Evolutionary conservation across 2,888 invertebrate species (phyloP).

Genomic region (Drosophila putrida): DNA sequence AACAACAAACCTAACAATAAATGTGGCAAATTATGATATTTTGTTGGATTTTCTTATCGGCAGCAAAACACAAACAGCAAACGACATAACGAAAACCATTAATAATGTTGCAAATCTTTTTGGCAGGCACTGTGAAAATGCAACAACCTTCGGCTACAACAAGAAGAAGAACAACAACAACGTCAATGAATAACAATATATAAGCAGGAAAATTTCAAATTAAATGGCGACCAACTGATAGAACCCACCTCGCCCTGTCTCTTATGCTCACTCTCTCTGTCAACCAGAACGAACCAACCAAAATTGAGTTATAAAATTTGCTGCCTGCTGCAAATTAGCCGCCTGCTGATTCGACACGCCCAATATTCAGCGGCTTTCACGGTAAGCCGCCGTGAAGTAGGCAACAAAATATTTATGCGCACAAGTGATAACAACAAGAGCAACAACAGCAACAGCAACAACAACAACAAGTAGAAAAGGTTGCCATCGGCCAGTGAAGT

Average conservation of each 20-base stretch:
- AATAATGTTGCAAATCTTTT: slow-evolving; percentile 63
- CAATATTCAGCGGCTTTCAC: slow-evolving; percentile 28
- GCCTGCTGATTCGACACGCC: slow-evolving; percentile 68
- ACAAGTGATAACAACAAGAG: slow-evolving; percentile 70
- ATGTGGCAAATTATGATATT: slow-evolving; percentile 63
- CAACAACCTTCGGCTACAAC: slow-evolving; percentile 46
- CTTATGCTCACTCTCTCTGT: background rate
- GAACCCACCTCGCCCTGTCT: slow-evolving; percentile 4
- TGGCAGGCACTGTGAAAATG: slow-evolving; percentile 76
- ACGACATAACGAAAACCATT: slow-evolving; percentile 40
- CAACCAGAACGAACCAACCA: slow-evolving; percentile 56
- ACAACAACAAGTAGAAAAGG: slow-evolving; percentile 31
- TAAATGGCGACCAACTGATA: slow-evolving; percentile 72
- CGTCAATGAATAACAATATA: slow-evolving; percentile 34
- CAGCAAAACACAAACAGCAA: slow-evolving; percentile 69
- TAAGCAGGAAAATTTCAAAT: slow-evolving; percentile 45
- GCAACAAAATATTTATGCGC: slow-evolving; percentile 76
- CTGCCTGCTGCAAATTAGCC: slow-evolving; percentile 67
- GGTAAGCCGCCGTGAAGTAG: slow-evolving; percentile 75
- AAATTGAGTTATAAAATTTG: slow-evolving; percentile 76
- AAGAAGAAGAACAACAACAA: slow-evolving; percentile 6
- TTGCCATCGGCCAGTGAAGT: slow-evolving; percentile 16
- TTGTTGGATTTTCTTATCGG: slow-evolving; percentile 75
- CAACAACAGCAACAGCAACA: slow-evolving; percentile 36
- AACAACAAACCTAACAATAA: slow-evolving; percentile 34